Percentiles rank a stretch among this genome's conserved stretches.
Conservation (phyloP, 2,797 vertebrate species). For the Dryobates pubescens region DNA sequence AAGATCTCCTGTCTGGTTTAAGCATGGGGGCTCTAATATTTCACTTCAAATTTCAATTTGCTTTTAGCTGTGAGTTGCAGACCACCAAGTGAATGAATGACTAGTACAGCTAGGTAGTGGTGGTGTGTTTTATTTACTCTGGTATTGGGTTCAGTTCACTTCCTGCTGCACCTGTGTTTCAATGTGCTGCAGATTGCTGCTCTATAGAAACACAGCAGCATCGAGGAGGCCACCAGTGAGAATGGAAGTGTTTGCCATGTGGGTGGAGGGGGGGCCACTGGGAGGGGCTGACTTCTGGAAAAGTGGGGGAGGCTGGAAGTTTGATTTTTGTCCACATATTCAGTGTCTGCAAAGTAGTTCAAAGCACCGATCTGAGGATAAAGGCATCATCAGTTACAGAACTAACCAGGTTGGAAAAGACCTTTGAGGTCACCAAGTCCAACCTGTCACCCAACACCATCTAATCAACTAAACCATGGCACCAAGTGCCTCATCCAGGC, state of each 20-base stretch:
- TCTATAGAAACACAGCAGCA: neutral
- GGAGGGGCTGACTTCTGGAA: neutral
- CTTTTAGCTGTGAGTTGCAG: neutral
- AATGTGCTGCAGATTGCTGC: neutral
- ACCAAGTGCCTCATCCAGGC: too few species aligned
- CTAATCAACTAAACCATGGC: too few species aligned
- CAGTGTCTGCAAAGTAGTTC: neutral
- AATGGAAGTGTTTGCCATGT: neutral
- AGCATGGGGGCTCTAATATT: neutral
- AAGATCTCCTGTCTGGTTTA: neutral
- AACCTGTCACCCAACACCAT: too few species aligned
- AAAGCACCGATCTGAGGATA: too few species aligned
- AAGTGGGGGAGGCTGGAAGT: neutral
- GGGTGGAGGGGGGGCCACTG: neutral
- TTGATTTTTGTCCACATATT: neutral
- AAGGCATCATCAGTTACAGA: neutral
- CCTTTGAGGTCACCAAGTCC: too few species aligned
- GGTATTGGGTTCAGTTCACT: slow-evolving; percentile 12
- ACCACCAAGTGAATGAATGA: neutral
- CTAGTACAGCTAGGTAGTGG: neutral
- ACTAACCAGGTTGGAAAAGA: too few species aligned
- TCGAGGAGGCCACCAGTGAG: neutral
- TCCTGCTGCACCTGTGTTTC: slow-evolving; percentile 12
- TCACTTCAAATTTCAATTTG: neutral
- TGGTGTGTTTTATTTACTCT: slow-evolving; percentile 19